Evolutionary conservation across 2,113 vertebrate genomes (phyloP).

Genomic region (Calidris pygmaea): DNA sequence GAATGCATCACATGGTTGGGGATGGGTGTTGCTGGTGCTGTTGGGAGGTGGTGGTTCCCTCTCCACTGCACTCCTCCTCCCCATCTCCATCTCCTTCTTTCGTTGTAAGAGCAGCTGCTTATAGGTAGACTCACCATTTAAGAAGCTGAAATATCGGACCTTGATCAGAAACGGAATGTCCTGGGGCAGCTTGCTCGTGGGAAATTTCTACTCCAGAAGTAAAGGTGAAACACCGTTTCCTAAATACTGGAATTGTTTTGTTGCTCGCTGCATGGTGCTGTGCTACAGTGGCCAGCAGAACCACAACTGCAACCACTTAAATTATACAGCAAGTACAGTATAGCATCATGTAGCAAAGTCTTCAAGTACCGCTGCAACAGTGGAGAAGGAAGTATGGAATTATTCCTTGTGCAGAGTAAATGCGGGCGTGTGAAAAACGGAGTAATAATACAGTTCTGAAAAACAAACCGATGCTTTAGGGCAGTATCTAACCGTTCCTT

Average conservation of each 20-base stretch:
- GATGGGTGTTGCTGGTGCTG: background rate
- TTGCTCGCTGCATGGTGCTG: background rate
- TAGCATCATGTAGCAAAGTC: background rate
- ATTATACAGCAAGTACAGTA: background rate
- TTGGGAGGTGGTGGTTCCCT: background rate
- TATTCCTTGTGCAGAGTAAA: background rate
- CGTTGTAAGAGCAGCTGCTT: background rate
- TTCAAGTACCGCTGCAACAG: background rate
- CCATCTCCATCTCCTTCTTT: background rate
- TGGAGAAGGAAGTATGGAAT: background rate
- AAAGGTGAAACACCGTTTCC: background rate
- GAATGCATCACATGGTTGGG: accelerated
- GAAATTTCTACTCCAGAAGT: background rate
- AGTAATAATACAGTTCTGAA: background rate
- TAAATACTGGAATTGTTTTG: background rate
- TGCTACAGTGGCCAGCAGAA: background rate
- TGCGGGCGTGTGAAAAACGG: background rate
- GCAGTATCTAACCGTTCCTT: background rate
- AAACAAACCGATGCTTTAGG: background rate
- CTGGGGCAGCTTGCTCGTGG: background rate
- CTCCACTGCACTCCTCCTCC: background rate
- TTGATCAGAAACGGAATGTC: background rate
- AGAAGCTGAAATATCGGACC: background rate
- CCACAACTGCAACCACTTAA: background rate
- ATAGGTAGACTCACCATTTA: background rate